Evolutionary conservation across 2,888 invertebrate genomes (phyloP), one percentile per base, ranked within the genome.

Genomic region (Leptopilina syphax): DNA sequence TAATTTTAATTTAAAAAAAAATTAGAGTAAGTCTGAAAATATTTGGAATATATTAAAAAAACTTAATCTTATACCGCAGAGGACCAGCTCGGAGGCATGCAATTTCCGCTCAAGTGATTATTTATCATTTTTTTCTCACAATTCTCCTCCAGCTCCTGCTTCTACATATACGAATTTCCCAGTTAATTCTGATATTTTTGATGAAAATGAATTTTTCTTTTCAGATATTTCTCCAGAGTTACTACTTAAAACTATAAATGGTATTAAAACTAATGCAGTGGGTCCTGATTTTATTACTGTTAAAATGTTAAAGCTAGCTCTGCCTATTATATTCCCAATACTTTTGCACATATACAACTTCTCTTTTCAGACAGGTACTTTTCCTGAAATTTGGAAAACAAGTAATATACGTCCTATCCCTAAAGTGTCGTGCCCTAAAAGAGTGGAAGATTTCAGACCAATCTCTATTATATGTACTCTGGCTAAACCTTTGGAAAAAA

Each of bases 171-270:
- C 34, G 34, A 34, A 34, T 34, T 57, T 57, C 0, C n/a, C 57
- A 12, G 13, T 13, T 5, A 57, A 13, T 57, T 5, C 5, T 10
- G 13, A 12, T 12, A 57, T 27, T 76, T 77, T 78, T 76, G 12
- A 60, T 67, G 67, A 44, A 79, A 27, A 18, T 57, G n/a, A 57
- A 5, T 57, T 57, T 12, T 57, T 57, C 13, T 57, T 57, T 12
- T 57, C 13, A 10, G 57, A 57, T n/a, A 57, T 57, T 57, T 9
- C 9, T 5, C 57, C 57, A 57, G 8, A 12, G 8, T 10, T 12
- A 54, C n/a, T 57, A 12, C 57, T 57, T 57, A 12, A 57, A 12
- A 57, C 9, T 12, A 12, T 57, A 10, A 12, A 57, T 12, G 5
- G 9, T 57, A 57, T 57, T 12, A 57, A 57, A 57, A 12, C 57